Conservation (phyloP, 2,888 invertebrate species). For the Drosophila antonietae region DNA sequence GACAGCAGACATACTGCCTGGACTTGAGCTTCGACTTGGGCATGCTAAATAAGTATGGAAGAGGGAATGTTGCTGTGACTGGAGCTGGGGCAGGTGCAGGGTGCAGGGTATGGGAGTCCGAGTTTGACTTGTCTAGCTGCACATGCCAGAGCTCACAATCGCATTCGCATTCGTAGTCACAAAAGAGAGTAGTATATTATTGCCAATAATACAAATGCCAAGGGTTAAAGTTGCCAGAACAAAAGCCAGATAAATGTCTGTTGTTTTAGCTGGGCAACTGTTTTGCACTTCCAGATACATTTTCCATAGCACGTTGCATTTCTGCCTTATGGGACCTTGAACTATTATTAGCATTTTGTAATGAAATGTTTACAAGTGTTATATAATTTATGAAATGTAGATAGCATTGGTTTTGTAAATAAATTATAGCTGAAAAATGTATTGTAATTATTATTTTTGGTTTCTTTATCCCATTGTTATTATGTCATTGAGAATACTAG, state of each 20-base stretch:
- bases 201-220: slow-evolving; percentile 69
- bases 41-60: slow-evolving; percentile 22
- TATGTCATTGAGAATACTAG: no score
- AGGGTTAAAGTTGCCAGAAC: slow-evolving; percentile 54
- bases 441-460: not conserved
- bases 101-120: not conserved
- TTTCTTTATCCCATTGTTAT: not conserved
- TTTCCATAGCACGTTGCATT: slow-evolving; percentile 14
- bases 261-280: slow-evolving; percentile 36
- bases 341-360: slow-evolving; percentile 34
- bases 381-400: not conserved
- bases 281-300: slow-evolving; percentile 21
- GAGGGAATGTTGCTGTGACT: not conserved
- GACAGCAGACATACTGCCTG: slow-evolving; percentile 13
- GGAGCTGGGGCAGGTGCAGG: not conserved
- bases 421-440: not conserved
- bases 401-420: not conserved
- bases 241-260: slow-evolving; percentile 48
- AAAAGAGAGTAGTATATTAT: slow-evolving; percentile 53
- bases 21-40: slow-evolving; percentile 21
- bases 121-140: slow-evolving; percentile 25
- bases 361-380: not conserved
- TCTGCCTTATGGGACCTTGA: slow-evolving; percentile 18
- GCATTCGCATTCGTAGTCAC: slow-evolving; percentile 20
- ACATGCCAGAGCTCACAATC: slow-evolving; percentile 31